Base-by-base conservation (phyloP, 2,888 invertebrate genomes). In the Pseudanteris insignis region DNA sequence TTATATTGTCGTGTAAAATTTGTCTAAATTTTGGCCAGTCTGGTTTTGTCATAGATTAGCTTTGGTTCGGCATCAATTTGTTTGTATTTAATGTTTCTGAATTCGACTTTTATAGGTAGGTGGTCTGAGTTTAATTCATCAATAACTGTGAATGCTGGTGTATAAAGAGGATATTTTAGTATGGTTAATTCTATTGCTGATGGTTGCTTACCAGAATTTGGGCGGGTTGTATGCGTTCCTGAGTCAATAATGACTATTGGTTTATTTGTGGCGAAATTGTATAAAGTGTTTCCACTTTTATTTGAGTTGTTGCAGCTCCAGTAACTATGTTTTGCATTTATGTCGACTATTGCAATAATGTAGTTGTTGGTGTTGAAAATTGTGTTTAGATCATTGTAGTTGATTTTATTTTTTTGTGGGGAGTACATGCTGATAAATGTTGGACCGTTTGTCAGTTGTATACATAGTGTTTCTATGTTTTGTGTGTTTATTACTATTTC, bases 401-500 rank as follows among this genome's bases (percentile, higher is more conserved):
- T n/a, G 10, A 55, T 40, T 15, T 28, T 33, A 1, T 2, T 25
- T 8, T 47, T 2, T 4, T 47, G 51, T 9, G 25, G 41, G 6
- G 8, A 3, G 14, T 47, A 62, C 0, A 13, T 28, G 0, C 29
- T 29, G 25, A 36, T 5, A 4, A 61, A 32, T 6, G 5, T 30
- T 1, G 38, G 18, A 5, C 32, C 21, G 9, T 54, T 30, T 29
- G 8, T 11, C 0, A 54, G 21, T 14, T 21, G 25, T 2, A 61
- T 48, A 1, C 38, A 48, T 1, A 44, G 12, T 1, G 40, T 3
- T 43, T 61, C 60, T 2, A 61, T 12, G 2, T 13, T 2, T 5
- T 5, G 3, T 8, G 26, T 26, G 5, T 26, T 5, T 6, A 9
- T 41, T 1, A 1, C 1, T 7, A 60, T 1, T 26, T 30, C 18